Base-by-base conservation (phyloP, 1,140 invertebrate species). In the Drosophila littoralis region DNA sequence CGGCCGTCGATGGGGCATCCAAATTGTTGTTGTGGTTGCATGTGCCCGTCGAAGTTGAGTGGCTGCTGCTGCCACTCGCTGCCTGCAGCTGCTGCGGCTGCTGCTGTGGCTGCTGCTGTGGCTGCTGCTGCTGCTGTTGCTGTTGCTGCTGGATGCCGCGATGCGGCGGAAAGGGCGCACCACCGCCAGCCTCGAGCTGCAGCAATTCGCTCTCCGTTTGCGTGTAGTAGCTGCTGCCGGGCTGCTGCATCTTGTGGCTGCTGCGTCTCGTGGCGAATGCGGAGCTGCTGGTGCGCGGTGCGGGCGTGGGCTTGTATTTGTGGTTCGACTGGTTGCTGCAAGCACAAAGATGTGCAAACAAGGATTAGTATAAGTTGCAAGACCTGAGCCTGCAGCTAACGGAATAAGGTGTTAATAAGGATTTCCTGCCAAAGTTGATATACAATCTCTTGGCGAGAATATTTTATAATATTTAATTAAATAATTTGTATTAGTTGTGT, bases 181-280 rank as follows among this genome's bases (percentile, higher is more conserved):
- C 75, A 9, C 90, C 90, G 33, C 88, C 75, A 17, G 90, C 90
- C 68, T 91, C 90, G 35, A 91, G 69, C 64, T 91, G 90, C 63
- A 91, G 66, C 70, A 91, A 48, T 64, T 91, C 91, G 63, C 91
- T 92, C 58, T 92, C 90, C 38, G 91, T 92, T 67, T 92, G 91
- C 32, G 91, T 92, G 60, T 91, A 92, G 59, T 91, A 92, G 57
- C 89, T 91, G 84, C 83, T 91, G 77, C 73, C 68, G 35, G 88
- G 84, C 52, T 91, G 90, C 65, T 92, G 86, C 90, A 91, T 91
- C 57, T 74, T 78, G 67, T 28, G 88, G 84, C 52, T 91, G 90
- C 65, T 92, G 86, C 90, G 91, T 91, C 57, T 74, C 12, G 22
- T 51, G 48, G n/a, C 8, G 9, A 15, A 15, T n/a, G 42, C 33